Evolutionary conservation across 2,888 invertebrate species (phyloP).

Genomic region (Cheilosia vernalis): DNA sequence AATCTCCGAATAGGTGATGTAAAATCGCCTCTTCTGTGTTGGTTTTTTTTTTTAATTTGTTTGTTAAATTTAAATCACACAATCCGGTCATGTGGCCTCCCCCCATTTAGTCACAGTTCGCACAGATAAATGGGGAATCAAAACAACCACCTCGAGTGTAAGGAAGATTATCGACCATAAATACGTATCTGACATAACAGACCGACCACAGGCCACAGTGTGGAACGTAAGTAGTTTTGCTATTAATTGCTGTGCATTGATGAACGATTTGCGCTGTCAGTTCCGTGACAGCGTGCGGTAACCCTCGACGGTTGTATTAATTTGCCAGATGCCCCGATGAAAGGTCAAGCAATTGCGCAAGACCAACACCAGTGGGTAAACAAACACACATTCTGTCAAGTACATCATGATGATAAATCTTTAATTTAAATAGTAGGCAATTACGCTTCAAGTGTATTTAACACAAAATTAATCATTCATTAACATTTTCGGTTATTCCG

Average conservation of each 20-base stretch:
- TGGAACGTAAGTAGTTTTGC: no score
- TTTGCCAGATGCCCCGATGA: neutral
- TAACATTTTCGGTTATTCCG: conserved; percentile 14
- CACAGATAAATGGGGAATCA: no score
- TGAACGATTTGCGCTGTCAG: no score
- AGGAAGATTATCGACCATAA: no score
- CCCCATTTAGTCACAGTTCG: no score
- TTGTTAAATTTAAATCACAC: conserved; percentile 22
- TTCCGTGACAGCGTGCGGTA: no score
- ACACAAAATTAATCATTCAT: conserved; percentile 23
- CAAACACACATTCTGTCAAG: neutral
- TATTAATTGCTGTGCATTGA: no score
- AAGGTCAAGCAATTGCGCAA: conserved; percentile 20
- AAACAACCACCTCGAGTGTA: no score
- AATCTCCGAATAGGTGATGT: neutral
- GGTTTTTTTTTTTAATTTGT: conserved; percentile 6
- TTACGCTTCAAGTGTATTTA: conserved; percentile 4
- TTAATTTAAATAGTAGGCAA: neutral
- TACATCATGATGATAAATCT: neutral
- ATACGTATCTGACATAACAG: no score
- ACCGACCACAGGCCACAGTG: no score
- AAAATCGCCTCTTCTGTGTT: neutral
- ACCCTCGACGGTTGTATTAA: neutral
- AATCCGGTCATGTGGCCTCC: neutral
- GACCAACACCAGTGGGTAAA: neutral